Conservation (phyloP, 2,797 vertebrate species). For the Mallotus villosus region DNA sequence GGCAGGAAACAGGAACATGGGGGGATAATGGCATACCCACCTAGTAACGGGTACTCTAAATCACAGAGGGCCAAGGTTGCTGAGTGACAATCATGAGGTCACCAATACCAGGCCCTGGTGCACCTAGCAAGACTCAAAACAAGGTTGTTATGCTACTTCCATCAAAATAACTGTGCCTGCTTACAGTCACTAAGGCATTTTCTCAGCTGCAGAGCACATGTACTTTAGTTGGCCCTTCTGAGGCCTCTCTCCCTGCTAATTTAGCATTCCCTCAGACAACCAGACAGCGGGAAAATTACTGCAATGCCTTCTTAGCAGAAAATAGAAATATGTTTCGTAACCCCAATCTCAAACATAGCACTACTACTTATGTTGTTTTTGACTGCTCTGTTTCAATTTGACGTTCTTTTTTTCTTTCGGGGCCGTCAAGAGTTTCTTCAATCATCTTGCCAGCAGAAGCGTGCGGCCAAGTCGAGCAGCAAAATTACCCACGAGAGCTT, state of each 20-base stretch:
- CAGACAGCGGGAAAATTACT: constrained; percentile 50
- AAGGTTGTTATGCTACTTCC: neutral
- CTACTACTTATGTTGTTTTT: constrained; percentile 41
- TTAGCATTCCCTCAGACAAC: constrained; percentile 31
- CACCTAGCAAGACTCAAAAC: neutral
- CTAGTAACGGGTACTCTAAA: constrained; percentile 22
- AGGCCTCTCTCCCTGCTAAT: constrained; percentile 45
- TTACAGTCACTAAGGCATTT: constrained; percentile 2
- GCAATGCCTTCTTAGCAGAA: constrained; percentile 37
- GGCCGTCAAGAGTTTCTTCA: constrained; percentile 45
- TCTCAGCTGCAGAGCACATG: constrained; percentile 23
- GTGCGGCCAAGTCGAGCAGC: constrained; percentile 46
- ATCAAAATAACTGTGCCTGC: neutral
- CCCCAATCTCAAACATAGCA: constrained; percentile 52
- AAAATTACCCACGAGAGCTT: constrained; percentile 47
- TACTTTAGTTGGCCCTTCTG: constrained; percentile 20
- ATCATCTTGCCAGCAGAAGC: constrained; percentile 42
- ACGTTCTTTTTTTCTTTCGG: constrained; percentile 43
- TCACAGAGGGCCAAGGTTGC: neutral
- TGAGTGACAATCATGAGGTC: constrained; percentile 18
- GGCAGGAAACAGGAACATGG: constrained; percentile 46
- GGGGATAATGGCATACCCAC: constrained; percentile 19
- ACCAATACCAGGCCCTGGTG: neutral
- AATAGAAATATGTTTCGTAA: constrained; percentile 57
- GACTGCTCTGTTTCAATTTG: constrained; percentile 49